Base-by-base conservation (phyloP, 2,113 vertebrate species). In the Xenopus laevis region DNA sequence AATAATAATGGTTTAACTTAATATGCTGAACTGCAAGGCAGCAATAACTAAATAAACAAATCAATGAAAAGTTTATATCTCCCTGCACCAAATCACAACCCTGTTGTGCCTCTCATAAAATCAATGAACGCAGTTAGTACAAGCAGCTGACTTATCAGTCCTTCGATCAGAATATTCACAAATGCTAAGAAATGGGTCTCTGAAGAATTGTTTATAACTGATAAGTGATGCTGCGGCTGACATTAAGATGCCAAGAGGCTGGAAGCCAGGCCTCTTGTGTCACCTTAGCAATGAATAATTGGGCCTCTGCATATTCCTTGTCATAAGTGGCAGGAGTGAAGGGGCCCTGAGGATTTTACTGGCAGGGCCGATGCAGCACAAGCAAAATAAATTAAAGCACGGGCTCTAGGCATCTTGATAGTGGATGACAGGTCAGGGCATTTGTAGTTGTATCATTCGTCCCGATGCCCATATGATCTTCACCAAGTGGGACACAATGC, bases 361-460 rank as follows among this genome's bases (percentile, higher is more conserved):
- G 90, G 91, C 92, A 93, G 90, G 90, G 79, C 85, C 86, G 91
- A 89, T 86, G 90, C 90, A 89, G 88, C 89, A 89, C 86, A 90
- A 90, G 90, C 91, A 88, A 90, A 94, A 94, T 94, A 94, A 97
- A 96, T 98, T 95, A 97, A 96, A 96, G 94, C 89, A 88, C 90
- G 91, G 94, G 95, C 96, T 93, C 60, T 95, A 89, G 89, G 89
- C 86, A 89, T 89, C 83, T 81, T 91, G 93, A 98, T 92, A 91
- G 90, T 88, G 88, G 92, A 89, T 95, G 95, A 96, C 94, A 96
- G 92, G 92, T 76, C 89, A 89, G 92, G 92, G 91, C 87, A 85
- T 89, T 90, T 80, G 86, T 84, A 71, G 86, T 86, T 90, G 78
- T 84, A 84, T 91, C 87, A 87, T 79, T 84, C 89, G 90, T 84